A percentile compares a stretch with the other conserved stretches of the same genome.
These are phyloP conservation scores for Taeniopygia guttata DNA, from an alignment of 2,797 vertebrate species.

Conservation along the genomic window DNA sequence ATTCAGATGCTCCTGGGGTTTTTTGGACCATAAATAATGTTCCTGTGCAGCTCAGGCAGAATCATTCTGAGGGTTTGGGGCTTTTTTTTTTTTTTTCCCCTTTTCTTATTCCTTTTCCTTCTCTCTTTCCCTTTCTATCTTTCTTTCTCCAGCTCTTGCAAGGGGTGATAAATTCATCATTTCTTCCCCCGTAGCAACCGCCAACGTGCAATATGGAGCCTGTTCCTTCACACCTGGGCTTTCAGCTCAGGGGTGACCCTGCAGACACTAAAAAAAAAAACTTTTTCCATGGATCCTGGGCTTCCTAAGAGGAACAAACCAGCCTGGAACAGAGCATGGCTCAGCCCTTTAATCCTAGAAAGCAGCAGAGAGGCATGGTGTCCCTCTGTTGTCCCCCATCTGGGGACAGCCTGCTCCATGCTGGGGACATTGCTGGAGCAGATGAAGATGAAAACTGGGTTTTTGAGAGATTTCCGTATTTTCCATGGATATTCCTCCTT, in stretches of 20 bases:
- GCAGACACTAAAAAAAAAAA: neutral
- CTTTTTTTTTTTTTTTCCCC: rapidly evolving
- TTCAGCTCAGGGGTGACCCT: neutral
- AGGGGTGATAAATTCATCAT: conserved; percentile 49
- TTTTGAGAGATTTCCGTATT: neutral
- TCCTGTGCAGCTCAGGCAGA: neutral
- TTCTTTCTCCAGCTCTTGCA: conserved; percentile 23
- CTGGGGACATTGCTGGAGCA: neutral
- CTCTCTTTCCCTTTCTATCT: neutral
- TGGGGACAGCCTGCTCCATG: neutral
- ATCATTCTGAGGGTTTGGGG: neutral
- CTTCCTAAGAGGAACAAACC: neutral
- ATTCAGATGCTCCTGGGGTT: conserved; percentile 30
- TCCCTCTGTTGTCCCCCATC: neutral
- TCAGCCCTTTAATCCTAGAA: neutral
- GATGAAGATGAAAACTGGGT: rapidly evolving
- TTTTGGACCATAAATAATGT: conserved; percentile 49
- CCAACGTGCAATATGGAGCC: neutral
- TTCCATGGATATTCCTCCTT: neutral
- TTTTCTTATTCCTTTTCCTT: neutral
- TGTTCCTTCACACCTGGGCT: neutral
- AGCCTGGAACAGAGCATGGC: neutral
- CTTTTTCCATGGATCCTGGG: neutral
- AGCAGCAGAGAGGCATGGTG: rapidly evolving
- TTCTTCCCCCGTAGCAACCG: neutral